Base-by-base conservation (phyloP, 2,113 vertebrate genomes). In the Trematomus loennbergii region DNA sequence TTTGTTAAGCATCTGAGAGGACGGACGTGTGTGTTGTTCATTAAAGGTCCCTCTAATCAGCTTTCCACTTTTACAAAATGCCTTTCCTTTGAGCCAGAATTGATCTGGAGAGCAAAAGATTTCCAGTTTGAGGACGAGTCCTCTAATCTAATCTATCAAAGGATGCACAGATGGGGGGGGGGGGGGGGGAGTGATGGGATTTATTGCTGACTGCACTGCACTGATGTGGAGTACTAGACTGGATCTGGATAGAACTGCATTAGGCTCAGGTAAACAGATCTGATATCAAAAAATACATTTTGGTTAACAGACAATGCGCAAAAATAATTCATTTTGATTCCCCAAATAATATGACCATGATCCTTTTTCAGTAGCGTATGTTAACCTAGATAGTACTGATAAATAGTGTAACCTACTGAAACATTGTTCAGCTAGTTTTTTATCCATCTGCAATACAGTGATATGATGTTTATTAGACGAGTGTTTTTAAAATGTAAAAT, bases 11-110 rank as follows among this genome's bases (percentile, higher is more conserved):
- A 50, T 65, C 54, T 58, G 45, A 64, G 33, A 66, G 16, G 53
- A 60, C 22, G 48, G 16, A 16, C 18, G 5, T 55, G 12, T 66
- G 63, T 75, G 20, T 50, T 70, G n/a, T 75, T 78, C 33, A 33
- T 75, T 72, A 59, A 74, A 77, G 59, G 54, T 74, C 29, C 66
- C 49, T 78, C 43, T 77, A 52, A 75, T 67, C 57, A 76, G 54
- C 52, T 64, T 45, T 17, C 33, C 29, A 66, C 15, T 66, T 72
- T 46, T 15, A 72, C 33, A 66, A 77, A 59, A 62, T 62, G 25
- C 12, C 16, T 20, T 50, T 65, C 29, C 29, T 53, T 50, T 62
- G 15, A 85, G 60, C 9, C 33, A 75, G 62, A 81, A 79, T 33
- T 75, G 43, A 86, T 79, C 36, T 1, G 0, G 48, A 46, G 55